These are phyloP conservation scores for Amphiura filiformis DNA, from an alignment of 35 echinoderm and acorn worm species.

Conservation along the genomic window DNA sequence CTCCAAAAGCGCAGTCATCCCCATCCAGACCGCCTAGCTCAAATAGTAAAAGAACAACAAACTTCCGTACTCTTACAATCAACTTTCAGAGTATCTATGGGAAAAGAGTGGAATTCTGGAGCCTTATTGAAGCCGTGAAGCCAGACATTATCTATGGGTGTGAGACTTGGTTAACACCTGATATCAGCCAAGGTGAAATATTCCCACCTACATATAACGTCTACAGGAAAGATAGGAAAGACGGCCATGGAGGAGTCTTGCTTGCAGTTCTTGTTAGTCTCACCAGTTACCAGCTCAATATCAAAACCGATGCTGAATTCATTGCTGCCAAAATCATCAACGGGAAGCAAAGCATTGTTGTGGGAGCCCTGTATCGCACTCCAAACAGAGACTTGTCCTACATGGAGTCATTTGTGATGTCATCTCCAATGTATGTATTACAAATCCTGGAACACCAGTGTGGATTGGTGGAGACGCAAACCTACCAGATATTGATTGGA, in stretches of 20 bases:
- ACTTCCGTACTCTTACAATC: background rate
- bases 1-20: too few species aligned
- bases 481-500: conserved; percentile 28
- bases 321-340: conserved; percentile 29
- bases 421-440: background rate
- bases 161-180: conserved; percentile 40
- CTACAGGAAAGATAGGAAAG: conserved; percentile 25
- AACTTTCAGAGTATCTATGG: conserved; percentile 35
- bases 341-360: conserved; percentile 7
- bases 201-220: conserved; percentile 22
- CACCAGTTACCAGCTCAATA: background rate
- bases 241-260: conserved; percentile 27
- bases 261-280: conserved; percentile 22
- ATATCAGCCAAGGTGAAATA: background rate
- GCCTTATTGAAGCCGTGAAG: conserved; percentile 8
- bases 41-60: too few species aligned
- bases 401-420: background rate
- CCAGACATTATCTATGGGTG: conserved; percentile 37
- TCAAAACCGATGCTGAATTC: background rate
- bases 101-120: conserved; percentile 39
- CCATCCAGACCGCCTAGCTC: too few species aligned
- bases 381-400: background rate
- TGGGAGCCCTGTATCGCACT: background rate
- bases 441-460: conserved; percentile 14
- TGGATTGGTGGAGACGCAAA: conserved; percentile 38